Conservation (phyloP, 2,797 vertebrate species). For the Enteromius fasciolatus region DNA sequence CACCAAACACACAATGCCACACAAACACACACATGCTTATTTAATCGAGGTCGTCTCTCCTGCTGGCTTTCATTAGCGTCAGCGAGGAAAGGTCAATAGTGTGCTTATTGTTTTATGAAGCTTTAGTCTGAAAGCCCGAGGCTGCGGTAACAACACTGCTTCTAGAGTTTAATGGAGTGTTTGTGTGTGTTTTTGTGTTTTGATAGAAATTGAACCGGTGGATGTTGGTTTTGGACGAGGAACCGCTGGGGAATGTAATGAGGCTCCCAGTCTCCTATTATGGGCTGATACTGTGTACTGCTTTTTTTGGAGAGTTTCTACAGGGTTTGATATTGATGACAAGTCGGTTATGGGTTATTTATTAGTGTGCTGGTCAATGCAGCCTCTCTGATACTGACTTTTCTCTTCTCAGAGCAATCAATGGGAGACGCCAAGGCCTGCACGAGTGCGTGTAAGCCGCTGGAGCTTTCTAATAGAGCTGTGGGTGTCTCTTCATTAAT, state of each 20-base stretch:
- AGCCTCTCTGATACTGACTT: constrained; percentile 25
- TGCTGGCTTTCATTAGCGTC: constrained; percentile 12
- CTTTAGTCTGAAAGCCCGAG: constrained; percentile 7
- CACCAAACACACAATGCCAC: background rate
- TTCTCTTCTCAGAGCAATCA: constrained; percentile 20
- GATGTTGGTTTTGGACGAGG: constrained; percentile 7
- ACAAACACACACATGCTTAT: background rate
- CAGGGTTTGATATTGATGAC: constrained; percentile 5
- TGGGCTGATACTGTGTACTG: background rate
- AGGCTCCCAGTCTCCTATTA: background rate
- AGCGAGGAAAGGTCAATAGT: constrained; percentile 33
- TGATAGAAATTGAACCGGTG: constrained; percentile 12
- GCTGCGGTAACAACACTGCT: constrained; percentile 3
- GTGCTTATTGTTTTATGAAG: constrained; percentile 23
- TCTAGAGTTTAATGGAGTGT: constrained; percentile 13
- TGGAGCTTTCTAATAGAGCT: constrained; percentile 46
- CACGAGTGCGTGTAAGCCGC: constrained; percentile 1
- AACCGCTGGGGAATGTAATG: background rate
- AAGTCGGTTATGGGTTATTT: constrained; percentile 26
- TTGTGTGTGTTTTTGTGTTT: constrained; percentile 24
- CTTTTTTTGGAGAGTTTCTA: background rate
- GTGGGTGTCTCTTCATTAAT: constrained; percentile 54
- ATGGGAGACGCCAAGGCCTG: background rate
- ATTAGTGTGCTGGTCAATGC: constrained; percentile 40
- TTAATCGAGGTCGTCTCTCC: background rate